phyloP scores from a whole-genome alignment of 2,888 invertebrate genomes.

The Morpho deidamia region DNA sequence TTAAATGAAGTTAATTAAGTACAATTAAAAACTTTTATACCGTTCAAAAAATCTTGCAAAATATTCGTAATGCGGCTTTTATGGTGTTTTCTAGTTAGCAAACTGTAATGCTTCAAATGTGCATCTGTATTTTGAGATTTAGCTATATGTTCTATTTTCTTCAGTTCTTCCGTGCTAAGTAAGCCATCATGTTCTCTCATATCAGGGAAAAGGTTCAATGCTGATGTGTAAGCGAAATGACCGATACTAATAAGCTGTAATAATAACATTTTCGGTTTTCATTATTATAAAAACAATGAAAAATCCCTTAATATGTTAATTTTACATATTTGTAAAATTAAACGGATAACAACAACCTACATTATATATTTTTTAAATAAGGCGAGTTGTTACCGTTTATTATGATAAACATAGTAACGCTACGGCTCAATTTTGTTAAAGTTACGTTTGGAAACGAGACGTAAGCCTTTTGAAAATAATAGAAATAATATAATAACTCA shows the following conservation, averaged over 20 bases:
- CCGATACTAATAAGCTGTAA: conserved; percentile 61
- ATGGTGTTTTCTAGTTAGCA: conserved; percentile 23
- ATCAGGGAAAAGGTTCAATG: conserved; percentile 67
- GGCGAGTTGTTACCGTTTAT: too few relatives aligned
- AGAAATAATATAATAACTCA: too few relatives aligned
- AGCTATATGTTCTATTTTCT: conserved; percentile 42
- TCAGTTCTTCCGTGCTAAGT: conserved; percentile 48
- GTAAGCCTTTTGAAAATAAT: too few relatives aligned
- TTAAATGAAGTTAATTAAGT: too few relatives aligned
- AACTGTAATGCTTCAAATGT: conserved; percentile 30
- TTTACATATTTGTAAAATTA: too few relatives aligned
- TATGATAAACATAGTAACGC: too few relatives aligned
- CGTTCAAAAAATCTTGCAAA: conserved; percentile 50
- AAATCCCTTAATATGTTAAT: background rate
- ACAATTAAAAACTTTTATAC: conserved; percentile 27
- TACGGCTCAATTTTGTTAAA: too few relatives aligned
- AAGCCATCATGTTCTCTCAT: conserved; percentile 67
- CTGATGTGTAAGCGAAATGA: conserved; percentile 63
- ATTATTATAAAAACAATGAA: too few relatives aligned
- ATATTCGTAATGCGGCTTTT: conserved; percentile 49
- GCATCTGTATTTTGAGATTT: conserved; percentile 43
- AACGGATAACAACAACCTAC: too few relatives aligned
- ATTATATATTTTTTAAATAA: too few relatives aligned
- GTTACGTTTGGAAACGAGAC: too few relatives aligned
- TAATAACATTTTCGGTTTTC: background rate